Evolutionary conservation across 2,797 vertebrate species (phyloP), one percentile per base, ranked within the genome.

Genomic region (Fringilla coelebs): DNA sequence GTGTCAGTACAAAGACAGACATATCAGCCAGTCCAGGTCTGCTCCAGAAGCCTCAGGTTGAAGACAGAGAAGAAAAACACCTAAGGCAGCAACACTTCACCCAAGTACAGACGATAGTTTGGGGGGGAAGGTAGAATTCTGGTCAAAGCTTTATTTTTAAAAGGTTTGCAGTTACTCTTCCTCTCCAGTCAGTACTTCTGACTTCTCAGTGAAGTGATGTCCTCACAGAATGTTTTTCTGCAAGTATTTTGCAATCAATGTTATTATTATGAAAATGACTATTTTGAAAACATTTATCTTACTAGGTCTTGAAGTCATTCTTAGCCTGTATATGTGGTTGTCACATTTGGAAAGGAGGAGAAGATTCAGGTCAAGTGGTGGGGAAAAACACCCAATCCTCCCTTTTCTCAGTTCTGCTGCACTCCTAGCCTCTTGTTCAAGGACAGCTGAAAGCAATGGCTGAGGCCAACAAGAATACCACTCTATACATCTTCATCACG

Each of bases 341-440:
- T 57, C 43, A 41, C 9, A 31, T 57, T 74, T 26, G 43, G 43
- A 74, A 41, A 41, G 51, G 31, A 57, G 20, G 17, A 55, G 43
- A 14, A 21, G 7, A 31, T 36, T 74, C 31, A 49, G 31, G 11
- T 16, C 11, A 41, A 49, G 11, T 21, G 6, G 15, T 31, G 25
- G 17, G 51, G 26, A 10, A 34, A 84, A 73, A 21, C 6, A 6
- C 3, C 4, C 7, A 21, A 14, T 7, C 6, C 17, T 57, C 60
- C 16, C 29, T 61, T 72, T 45, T 18, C 54, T 34, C n/a, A 45
- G 32, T 67, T 51, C 54, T 15, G 28, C 32, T 28, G 36, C 0
- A 1, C 13, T 63, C 26, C 21, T 11, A 2, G 29, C 11, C 3
- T 9, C 62, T 40, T 0, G 0, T 34, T 45, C 14, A 26, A 57